Base-by-base conservation (phyloP, 2,888 invertebrate genomes). In the Monochamus alternatus region DNA sequence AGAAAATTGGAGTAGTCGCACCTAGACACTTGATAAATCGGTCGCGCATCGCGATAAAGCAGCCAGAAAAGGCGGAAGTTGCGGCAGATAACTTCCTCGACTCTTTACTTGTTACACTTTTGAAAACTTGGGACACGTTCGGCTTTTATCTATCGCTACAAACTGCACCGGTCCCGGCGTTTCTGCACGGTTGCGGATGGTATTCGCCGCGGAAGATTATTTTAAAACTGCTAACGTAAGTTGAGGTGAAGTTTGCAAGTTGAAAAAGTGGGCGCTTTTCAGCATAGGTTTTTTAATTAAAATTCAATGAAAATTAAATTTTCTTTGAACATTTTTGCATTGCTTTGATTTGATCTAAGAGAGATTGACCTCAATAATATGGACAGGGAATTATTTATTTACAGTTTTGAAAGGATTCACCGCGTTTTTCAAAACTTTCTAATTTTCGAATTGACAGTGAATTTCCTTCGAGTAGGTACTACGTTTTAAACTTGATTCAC, bases 71-170 rank as follows among this genome's bases (percentile, higher is more conserved):
- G 73, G 74, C 72, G 55, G 67, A 76, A 71, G 74, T 74, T 64
- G 75, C 72, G 43, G 62, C 44, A 75, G 79, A 79, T 79, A 78
- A 77, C 74, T 79, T 79, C 73, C 67, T 72, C 73, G 76, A 75
- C 76, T 80, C 75, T 80, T 78, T 80, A 75, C 80, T 79, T 76
- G 80, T 78, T 77, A 77, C 78, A 75, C 77, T 76, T 78, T 78
- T 77, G 76, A 74, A 76, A 77, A 76, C 71, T 78, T 75, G 75
- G 60, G 66, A 76, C 76, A 74, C 72, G 72, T 75, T 75, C 67
- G 65, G 72, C 72, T 77, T 75, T 77, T 74, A 77, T 77, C 74
- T 77, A 71, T 68, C 44, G 73, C 63, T 73, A 43, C 66, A 59
- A 69, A 65, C 63, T 60, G 14, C 30, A n/a, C 51, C 55, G 59